These are phyloP conservation scores for Bujurquina vittata DNA, from an alignment of 2,113 vertebrate genomes.

Conservation along the genomic window DNA sequence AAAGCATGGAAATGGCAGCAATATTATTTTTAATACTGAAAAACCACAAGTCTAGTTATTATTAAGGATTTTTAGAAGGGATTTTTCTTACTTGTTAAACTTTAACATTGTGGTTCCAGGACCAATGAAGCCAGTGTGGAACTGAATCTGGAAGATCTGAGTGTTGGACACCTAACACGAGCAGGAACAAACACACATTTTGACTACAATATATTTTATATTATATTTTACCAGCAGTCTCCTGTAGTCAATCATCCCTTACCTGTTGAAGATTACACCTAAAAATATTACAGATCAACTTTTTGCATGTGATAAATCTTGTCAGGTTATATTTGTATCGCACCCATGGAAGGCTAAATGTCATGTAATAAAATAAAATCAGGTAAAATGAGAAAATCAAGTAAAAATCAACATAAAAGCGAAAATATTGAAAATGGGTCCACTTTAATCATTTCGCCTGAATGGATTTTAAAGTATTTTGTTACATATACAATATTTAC, in stretches of 20 bases:
- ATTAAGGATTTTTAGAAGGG: background rate
- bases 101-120: slow-evolving; percentile 90
- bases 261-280: background rate
- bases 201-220: background rate
- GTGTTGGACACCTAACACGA: slow-evolving; percentile 92
- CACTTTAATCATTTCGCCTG: background rate
- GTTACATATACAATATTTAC: background rate
- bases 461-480: background rate
- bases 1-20: background rate
- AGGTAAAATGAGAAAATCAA: background rate
- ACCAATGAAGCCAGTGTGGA: slow-evolving; percentile 96
- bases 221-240: background rate
- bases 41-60: background rate
- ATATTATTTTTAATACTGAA: background rate
- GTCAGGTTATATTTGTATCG: background rate
- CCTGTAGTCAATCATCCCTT: background rate
- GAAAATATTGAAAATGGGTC: background rate
- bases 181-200: slow-evolving; percentile 14
- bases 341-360: background rate
- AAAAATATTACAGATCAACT: background rate
- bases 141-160: slow-evolving; percentile 98
- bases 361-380: background rate
- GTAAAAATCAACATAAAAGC: background rate
- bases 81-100: slow-evolving; percentile 91
- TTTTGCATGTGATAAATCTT: background rate